Evolutionary conservation across 2,888 invertebrate species (phyloP).

Genomic region (Nomada hirtipes): DNA sequence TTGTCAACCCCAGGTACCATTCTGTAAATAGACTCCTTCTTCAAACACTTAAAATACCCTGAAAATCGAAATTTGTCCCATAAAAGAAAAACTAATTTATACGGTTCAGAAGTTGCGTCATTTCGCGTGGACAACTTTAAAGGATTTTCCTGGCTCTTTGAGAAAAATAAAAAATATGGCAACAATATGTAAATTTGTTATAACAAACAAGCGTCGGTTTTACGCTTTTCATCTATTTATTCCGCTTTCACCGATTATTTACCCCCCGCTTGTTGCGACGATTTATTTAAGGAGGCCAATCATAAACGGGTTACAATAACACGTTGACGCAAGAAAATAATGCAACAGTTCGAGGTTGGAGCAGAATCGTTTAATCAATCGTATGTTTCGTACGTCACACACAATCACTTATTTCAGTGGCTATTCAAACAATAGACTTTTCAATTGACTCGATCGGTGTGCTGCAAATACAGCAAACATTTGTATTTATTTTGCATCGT

Average conservation of each 20-base stretch:
- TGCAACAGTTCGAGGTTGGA: neutral
- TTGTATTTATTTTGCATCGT: neutral
- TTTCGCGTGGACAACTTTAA: neutral
- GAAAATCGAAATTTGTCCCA: slow-evolving; percentile 10
- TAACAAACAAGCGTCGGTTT: neutral
- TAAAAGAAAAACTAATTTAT: neutral
- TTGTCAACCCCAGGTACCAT: too few relatives aligned
- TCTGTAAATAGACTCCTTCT: neutral
- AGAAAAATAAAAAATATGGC: neutral
- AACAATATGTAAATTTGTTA: neutral
- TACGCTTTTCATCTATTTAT: neutral
- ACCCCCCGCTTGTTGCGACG: neutral
- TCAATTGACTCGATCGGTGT: neutral
- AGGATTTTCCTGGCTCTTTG: neutral
- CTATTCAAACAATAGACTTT: neutral
- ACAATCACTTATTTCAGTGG: neutral
- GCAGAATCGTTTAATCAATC: neutral
- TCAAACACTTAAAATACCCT: neutral
- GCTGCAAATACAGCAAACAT: neutral
- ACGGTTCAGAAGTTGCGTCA: slow-evolving; percentile 6
- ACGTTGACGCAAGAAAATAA: slow-evolving; percentile 3
- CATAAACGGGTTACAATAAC: neutral
- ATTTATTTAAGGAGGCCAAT: slow-evolving; percentile 1
- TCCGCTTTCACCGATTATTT: slow-evolving; percentile 5
- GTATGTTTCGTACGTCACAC: neutral